These are phyloP conservation scores for Apotomis turbidana DNA, from an alignment of 2,888 invertebrate genomes.

Conservation along the genomic window DNA sequence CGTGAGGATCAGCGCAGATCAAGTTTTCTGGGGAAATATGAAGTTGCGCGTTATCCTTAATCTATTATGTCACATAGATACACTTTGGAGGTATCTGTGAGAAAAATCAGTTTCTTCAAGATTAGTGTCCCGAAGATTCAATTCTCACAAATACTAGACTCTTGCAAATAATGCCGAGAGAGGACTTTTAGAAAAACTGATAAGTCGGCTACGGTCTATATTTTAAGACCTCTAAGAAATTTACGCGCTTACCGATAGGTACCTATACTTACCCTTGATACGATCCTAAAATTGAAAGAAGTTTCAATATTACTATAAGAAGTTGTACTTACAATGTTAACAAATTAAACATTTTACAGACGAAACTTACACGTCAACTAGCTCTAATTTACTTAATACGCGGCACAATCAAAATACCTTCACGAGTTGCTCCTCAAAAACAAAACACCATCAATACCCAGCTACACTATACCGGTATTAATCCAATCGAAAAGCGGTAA, in stretches of 20 bases:
- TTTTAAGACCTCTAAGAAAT: no score
- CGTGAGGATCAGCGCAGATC: constrained; percentile 67
- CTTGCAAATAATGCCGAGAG: no score
- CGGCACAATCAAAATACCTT: constrained; percentile 61
- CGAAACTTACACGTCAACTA: constrained; percentile 2
- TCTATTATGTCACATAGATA: constrained; percentile 31
- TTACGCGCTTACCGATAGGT: no score
- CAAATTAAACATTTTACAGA: no score
- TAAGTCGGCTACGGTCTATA: background rate
- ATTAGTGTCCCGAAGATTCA: background rate
- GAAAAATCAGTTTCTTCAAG: constrained; percentile 2
- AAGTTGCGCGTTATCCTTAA: constrained; percentile 43
- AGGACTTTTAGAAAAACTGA: no score
- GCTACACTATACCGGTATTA: background rate
- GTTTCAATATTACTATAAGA: no score
- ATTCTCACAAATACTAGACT: background rate
- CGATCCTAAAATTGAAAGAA: no score
- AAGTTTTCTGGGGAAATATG: constrained; percentile 64
- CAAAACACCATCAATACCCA: background rate
- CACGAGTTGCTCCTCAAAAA: background rate
- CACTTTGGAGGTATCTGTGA: constrained; percentile 2
- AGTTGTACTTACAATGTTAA: no score
- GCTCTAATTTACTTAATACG: constrained; percentile 43
- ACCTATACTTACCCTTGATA: no score
- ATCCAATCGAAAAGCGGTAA: background rate